Conservation (phyloP, 64 coral and sea anemone species). For the Pocillopora damicornis region DNA sequence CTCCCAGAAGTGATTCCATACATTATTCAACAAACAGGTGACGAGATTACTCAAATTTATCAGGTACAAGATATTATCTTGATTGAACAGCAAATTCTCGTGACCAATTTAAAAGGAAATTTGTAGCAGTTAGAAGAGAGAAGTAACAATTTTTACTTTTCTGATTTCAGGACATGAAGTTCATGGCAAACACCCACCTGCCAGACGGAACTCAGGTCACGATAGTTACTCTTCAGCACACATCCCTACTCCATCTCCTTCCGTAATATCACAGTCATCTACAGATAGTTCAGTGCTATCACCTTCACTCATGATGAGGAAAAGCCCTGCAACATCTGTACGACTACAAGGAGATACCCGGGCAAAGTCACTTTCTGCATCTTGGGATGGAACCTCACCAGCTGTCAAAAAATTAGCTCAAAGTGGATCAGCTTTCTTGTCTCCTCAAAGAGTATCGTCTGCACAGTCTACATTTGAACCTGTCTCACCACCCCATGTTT, state of each 20-base stretch:
- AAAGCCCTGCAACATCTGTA: constrained; percentile 40
- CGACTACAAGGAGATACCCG: neutral
- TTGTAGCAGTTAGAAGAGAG: too few relatives aligned
- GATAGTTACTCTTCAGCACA: constrained; percentile 18
- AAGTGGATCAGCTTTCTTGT: constrained; percentile 45
- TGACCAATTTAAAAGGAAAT: too few relatives aligned
- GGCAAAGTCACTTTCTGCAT: constrained; percentile 1
- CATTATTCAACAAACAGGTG: too few relatives aligned
- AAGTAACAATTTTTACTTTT: neutral
- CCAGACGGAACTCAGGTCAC: constrained; percentile 20
- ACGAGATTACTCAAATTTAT: too few relatives aligned
- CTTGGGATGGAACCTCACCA: constrained; percentile 6
- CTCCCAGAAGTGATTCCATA: too few relatives aligned
- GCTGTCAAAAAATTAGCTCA: constrained; percentile 30
- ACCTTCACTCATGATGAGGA: constrained; percentile 17
- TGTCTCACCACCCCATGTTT: constrained; percentile 76
- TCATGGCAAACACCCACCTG: constrained; percentile 30
- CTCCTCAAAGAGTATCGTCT: constrained; percentile 65
- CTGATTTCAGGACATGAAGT: constrained; percentile 45
- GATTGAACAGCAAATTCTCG: too few relatives aligned
- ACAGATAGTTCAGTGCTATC: constrained; percentile 43
- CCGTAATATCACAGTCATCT: constrained; percentile 50
- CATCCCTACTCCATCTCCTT: constrained; percentile 64
- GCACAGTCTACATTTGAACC: constrained; percentile 82
- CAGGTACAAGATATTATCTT: too few relatives aligned